phyloP scores from a whole-genome alignment of 2,113 vertebrate species.

The Tylochromis polylepis region DNA sequence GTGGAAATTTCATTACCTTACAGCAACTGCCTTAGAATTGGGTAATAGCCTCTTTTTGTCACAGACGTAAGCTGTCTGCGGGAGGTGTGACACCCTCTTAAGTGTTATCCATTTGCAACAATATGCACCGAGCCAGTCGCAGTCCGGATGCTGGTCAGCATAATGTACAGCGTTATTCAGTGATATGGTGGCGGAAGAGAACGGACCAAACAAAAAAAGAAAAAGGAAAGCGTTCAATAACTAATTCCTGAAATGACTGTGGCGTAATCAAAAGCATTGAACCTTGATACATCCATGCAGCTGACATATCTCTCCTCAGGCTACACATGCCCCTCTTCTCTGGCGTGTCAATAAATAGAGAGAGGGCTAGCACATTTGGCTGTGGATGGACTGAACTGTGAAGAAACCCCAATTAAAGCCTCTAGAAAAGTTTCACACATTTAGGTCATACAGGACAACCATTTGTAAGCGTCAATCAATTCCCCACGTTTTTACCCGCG shows the following conservation, averaged over 20 bases:
- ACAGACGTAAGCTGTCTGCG: slow-evolving; percentile 53
- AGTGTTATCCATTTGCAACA: slow-evolving; percentile 64
- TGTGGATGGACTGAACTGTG: slow-evolving; percentile 11
- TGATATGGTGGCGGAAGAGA: slow-evolving; percentile 25
- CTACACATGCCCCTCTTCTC: slow-evolving; percentile 11
- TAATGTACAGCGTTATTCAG: slow-evolving; percentile 35
- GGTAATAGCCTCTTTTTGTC: slow-evolving; percentile 71
- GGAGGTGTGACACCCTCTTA: slow-evolving; percentile 58
- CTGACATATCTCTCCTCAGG: slow-evolving; percentile 36
- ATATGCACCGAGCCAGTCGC: slow-evolving; percentile 44
- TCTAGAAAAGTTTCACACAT: slow-evolving; percentile 24
- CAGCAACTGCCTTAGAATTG: slow-evolving; percentile 64
- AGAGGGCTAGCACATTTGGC: neutral
- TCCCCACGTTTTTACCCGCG: neutral
- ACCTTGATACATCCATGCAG: slow-evolving; percentile 47
- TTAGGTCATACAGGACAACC: neutral
- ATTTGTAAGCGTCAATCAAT: slow-evolving; percentile 25
- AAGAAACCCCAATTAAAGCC: slow-evolving; percentile 35
- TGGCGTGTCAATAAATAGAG: slow-evolving; percentile 43
- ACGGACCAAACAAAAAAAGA: slow-evolving; percentile 4
- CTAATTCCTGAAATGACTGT: slow-evolving; percentile 56
- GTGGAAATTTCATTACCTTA: slow-evolving; percentile 77
- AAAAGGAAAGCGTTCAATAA: slow-evolving; percentile 38
- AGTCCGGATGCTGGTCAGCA: slow-evolving; percentile 46
- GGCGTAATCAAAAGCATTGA: slow-evolving; percentile 57